Conservation (phyloP, 2,113 vertebrate genomes). For the Cygnus atratus region DNA sequence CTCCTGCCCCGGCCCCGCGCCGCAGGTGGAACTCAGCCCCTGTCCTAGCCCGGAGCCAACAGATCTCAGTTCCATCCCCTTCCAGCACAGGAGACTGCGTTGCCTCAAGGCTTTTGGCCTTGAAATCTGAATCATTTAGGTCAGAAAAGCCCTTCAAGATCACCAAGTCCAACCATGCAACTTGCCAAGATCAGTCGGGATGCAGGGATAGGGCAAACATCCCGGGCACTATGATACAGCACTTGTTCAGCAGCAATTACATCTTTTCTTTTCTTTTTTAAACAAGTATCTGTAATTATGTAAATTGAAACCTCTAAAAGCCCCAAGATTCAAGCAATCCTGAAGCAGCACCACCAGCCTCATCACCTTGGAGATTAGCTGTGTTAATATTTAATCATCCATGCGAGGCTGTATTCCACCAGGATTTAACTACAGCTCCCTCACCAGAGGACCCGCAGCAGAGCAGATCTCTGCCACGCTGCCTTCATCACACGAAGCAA, state of each 20-base stretch:
- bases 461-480: not conserved
- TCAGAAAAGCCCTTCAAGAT: no score
- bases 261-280: not conserved
- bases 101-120: not conserved
- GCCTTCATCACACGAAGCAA: not conserved
- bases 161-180: not conserved
- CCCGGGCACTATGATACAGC: accelerated
- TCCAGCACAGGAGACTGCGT: not conserved
- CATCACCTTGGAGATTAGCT: not conserved
- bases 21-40: not conserved
- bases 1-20: not conserved
- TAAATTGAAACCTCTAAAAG: not conserved
- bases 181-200: not conserved
- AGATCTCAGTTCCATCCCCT: not conserved
- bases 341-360: not conserved
- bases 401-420: accelerated
- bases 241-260: not conserved
- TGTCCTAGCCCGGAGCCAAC: no score
- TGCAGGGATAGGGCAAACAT: not conserved
- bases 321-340: not conserved
- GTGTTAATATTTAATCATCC: not conserved
- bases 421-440: not conserved
- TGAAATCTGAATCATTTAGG: no score
- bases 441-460: not conserved
- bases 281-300: not conserved